Evolutionary conservation across 2,888 invertebrate genomes (phyloP).

Genomic region (Campoplex nolae): DNA sequence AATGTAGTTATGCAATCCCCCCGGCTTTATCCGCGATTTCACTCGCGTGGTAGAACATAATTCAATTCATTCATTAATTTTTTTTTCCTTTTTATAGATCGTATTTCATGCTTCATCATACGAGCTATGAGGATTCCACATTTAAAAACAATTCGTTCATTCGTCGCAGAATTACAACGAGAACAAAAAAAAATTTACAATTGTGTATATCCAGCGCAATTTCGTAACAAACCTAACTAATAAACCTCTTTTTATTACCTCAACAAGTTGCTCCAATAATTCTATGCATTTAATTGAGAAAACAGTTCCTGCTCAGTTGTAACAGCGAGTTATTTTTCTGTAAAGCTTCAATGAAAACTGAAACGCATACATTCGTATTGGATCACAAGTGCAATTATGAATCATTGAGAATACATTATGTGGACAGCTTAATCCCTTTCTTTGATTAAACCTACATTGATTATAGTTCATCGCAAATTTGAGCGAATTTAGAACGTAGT

Average conservation of each 20-base stretch:
- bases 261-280: neutral
- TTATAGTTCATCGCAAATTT: neutral
- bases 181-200: neutral
- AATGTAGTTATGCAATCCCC: neutral
- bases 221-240: neutral
- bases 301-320: neutral
- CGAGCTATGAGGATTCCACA: neutral
- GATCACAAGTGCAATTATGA: neutral
- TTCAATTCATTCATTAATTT: neutral
- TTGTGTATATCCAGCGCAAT: neutral
- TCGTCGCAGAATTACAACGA: neutral
- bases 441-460: neutral
- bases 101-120: neutral
- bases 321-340: neutral
- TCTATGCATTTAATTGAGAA: neutral
- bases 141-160: neutral
- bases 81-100: neutral
- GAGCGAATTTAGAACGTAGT: neutral
- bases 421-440: neutral
- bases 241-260: neutral
- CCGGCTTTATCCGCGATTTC: neutral
- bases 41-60: neutral
- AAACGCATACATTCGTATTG: neutral
- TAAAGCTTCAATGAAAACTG: neutral
- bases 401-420: conserved; percentile 3